A percentile compares a stretch with the other conserved stretches of the same genome.
phyloP scores from a whole-genome alignment of 1,140 invertebrate genomes.

The Bursaphelenchus mucronatus region DNA sequence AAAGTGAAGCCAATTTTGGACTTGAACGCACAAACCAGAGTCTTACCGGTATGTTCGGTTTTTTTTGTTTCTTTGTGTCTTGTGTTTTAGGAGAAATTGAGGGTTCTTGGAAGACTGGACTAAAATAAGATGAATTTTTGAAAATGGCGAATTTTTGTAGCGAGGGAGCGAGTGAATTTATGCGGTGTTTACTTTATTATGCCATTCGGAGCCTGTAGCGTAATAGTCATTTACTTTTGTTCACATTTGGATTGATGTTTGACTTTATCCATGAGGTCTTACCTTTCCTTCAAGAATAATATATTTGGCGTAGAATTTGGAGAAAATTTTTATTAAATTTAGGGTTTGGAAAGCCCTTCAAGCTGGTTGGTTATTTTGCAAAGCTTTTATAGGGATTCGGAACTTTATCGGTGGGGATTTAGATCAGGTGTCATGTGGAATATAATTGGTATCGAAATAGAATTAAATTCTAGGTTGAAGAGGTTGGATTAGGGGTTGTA shows the following conservation, averaged over 20 bases:
- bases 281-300: too few relatives aligned
- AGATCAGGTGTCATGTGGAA: background rate
- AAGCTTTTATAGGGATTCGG: background rate
- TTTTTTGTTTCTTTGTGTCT: constrained; percentile 12
- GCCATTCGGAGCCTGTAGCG: background rate
- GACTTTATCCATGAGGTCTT: too few relatives aligned
- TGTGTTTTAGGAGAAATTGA: background rate
- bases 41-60: constrained; percentile 29
- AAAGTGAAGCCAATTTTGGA: constrained; percentile 43
- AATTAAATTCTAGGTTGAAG: too few relatives aligned
- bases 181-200: background rate
- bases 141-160: background rate
- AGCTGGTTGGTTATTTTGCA: too few relatives aligned
- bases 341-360: too few relatives aligned
- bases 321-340: too few relatives aligned
- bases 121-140: background rate
- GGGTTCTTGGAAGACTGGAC: background rate
- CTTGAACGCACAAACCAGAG: constrained; percentile 35
- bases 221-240: too few relatives aligned
- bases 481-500: too few relatives aligned
- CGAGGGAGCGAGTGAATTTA: background rate
- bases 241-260: too few relatives aligned
- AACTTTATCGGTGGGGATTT: background rate
- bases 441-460: too few relatives aligned
- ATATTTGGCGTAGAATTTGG: too few relatives aligned